Evolutionary conservation across 2,113 vertebrate genomes (phyloP).

Genomic region (Dromaius novaehollandiae): DNA sequence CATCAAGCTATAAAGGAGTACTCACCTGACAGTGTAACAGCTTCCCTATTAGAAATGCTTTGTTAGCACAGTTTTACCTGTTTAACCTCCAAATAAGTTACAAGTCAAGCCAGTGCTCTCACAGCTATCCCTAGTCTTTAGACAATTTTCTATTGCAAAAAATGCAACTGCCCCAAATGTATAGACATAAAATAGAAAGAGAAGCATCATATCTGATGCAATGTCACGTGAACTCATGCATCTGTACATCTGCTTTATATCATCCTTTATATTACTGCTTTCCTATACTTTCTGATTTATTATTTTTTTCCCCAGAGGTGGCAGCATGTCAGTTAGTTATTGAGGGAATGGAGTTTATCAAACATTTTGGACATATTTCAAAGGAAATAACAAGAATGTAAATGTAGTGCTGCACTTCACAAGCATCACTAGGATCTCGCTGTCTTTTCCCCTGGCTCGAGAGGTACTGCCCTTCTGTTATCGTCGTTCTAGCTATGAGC

Average conservation of each 20-base stretch:
- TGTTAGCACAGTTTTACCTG: not conserved
- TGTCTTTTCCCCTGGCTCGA: not conserved
- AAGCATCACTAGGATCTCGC: not conserved
- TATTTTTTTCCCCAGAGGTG: not conserved
- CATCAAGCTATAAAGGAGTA: not conserved
- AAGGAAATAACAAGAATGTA: not conserved
- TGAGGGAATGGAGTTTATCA: not conserved
- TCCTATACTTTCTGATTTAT: not conserved
- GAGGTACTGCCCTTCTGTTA: not conserved
- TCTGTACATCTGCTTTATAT: not conserved
- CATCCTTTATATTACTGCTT: not conserved
- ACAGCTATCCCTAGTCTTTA: not conserved
- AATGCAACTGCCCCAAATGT: not conserved
- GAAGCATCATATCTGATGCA: not conserved
- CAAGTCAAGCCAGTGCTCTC: not conserved
- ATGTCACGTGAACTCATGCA: not conserved
- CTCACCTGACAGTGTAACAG: not conserved
- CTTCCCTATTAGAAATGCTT: not conserved
- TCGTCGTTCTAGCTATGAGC: not conserved
- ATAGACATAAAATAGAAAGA: not conserved
- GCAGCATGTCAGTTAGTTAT: not conserved
- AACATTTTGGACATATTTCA: not conserved
- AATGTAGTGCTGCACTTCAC: not conserved
- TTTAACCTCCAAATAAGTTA: not conserved
- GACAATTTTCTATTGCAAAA: not conserved